Conservation (phyloP, 2,888 invertebrate genomes). For the Trachelus iudaicus region DNA sequence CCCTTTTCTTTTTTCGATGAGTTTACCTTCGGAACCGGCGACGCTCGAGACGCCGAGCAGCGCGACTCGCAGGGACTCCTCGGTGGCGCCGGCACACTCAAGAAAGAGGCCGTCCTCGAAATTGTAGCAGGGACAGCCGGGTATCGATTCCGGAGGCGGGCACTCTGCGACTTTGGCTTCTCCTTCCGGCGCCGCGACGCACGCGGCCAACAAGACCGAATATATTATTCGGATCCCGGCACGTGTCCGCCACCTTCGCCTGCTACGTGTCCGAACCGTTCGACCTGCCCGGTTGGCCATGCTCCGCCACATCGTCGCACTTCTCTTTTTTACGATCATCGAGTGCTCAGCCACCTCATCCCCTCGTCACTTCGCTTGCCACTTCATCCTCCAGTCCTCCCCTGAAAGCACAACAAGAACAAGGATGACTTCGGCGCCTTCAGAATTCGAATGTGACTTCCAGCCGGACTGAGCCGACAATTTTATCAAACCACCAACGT, state of each 20-base stretch:
- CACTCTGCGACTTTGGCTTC: slow-evolving; percentile 68
- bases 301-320: neutral
- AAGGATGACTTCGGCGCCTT: no score
- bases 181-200: slow-evolving; percentile 53
- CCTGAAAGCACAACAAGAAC: neutral
- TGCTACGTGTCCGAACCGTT: slow-evolving; percentile 52
- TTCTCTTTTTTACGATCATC: neutral
- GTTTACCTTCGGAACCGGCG: slow-evolving; percentile 70
- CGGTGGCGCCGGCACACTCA: slow-evolving; percentile 87
- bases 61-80: slow-evolving; percentile 78
- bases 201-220: slow-evolving; percentile 52
- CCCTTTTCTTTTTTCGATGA: neutral
- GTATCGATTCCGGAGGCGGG: slow-evolving; percentile 80
- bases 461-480: no score
- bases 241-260: slow-evolving; percentile 57
- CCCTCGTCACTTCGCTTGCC: neutral
- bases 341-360: neutral
- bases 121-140: slow-evolving; percentile 91
- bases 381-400: neutral
- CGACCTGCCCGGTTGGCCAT: neutral
- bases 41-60: slow-evolving; percentile 72
- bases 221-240: slow-evolving; percentile 38
- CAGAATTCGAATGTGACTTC: no score
- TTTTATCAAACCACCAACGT: no score
- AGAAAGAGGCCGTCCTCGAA: slow-evolving; percentile 91